Conservation (phyloP, 2,113 vertebrate genomes). For the Oncorhynchus gorbuscha region DNA sequence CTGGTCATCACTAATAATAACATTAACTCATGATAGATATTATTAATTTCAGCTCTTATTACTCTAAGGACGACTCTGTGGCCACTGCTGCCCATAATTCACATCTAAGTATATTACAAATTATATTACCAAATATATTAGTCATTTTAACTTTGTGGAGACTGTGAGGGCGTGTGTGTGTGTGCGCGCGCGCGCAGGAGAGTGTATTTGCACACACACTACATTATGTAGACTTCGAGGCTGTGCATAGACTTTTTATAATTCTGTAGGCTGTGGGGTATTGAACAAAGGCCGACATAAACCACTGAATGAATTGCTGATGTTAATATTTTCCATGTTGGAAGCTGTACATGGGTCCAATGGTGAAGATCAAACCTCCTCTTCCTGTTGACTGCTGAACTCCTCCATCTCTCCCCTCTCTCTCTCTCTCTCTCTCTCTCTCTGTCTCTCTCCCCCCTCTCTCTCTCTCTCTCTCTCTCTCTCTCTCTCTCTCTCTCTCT, state of each 20-base stretch:
- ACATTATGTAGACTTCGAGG: too few relatives aligned
- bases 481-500: not conserved
- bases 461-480: not conserved
- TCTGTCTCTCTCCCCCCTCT: not conserved
- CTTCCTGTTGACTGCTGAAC: not conserved
- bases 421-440: not conserved
- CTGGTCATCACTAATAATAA: conserved; percentile 34
- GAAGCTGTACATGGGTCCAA: too few relatives aligned
- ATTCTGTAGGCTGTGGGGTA: too few relatives aligned
- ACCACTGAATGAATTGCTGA: too few relatives aligned
- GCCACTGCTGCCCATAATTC: conserved; percentile 9
- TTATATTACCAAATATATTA: too few relatives aligned
- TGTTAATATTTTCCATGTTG: too few relatives aligned
- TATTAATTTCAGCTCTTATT: conserved; percentile 26
- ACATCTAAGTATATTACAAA: not conserved
- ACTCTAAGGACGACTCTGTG: conserved; percentile 16
- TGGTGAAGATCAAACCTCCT: conserved; percentile 47
- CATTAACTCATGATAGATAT: conserved; percentile 26
- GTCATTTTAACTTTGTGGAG: too few relatives aligned
- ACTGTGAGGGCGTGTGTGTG: too few relatives aligned
- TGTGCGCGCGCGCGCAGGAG: too few relatives aligned
- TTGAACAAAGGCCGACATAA: too few relatives aligned
- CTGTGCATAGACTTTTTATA: too few relatives aligned
- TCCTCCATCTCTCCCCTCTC: not conserved
- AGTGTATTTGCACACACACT: too few relatives aligned